These are phyloP conservation scores for Timema podura DNA, from an alignment of 2,888 invertebrate species.

Conservation along the genomic window DNA sequence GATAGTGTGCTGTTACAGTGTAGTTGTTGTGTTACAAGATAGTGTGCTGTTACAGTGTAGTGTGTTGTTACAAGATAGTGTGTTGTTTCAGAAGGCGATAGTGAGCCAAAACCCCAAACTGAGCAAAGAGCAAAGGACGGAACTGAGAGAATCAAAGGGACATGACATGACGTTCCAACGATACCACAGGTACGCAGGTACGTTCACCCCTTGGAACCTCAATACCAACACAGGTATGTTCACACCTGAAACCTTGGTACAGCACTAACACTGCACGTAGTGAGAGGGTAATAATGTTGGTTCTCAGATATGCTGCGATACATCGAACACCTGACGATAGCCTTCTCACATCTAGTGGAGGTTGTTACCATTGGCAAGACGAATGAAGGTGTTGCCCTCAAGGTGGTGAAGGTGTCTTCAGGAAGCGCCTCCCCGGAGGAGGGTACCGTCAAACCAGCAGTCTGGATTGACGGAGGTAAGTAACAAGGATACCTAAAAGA, in stretches of 20 bases:
- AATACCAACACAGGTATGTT: background rate
- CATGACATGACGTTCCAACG: conserved; percentile 68
- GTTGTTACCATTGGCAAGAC: conserved; percentile 68
- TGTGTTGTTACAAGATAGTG: too few species aligned
- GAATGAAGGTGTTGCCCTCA: conserved; percentile 65
- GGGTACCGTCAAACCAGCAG: conserved; percentile 57
- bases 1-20: too few species aligned
- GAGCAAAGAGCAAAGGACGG: conserved; percentile 46
- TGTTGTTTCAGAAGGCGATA: conserved; percentile 56
- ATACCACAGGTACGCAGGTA: conserved; percentile 61
- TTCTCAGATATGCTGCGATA: conserved; percentile 61
- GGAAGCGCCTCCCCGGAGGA: conserved; percentile 36
- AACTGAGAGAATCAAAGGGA: conserved; percentile 54
- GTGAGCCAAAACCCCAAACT: conserved; percentile 62
- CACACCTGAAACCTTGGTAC: background rate
- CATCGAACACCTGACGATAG: conserved; percentile 61
- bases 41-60: too few species aligned
- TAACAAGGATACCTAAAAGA: too few species aligned
- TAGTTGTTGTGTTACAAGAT: too few species aligned
- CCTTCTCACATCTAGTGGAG: conserved; percentile 61
- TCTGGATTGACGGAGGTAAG: conserved; percentile 76
- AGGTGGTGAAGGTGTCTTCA: conserved; percentile 63
- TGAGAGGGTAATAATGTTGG: background rate
- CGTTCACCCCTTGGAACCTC: conserved; percentile 7
- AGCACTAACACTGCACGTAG: background rate